Percentiles rank a stretch among this genome's conserved stretches.
phyloP scores from a whole-genome alignment of 2,888 invertebrate species.

The Tipula helvola region DNA sequence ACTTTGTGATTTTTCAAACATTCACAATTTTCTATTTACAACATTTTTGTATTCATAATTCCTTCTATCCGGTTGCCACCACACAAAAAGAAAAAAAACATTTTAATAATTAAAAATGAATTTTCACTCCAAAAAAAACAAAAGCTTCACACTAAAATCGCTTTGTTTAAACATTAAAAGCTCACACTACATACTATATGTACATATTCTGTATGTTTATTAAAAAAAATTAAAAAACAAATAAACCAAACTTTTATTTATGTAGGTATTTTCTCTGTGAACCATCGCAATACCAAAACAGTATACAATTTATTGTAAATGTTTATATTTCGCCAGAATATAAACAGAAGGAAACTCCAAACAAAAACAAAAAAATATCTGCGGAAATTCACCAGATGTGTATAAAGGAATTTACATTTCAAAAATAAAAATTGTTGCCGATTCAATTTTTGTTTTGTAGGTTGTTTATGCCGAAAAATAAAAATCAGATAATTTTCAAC shows the following conservation, averaged over 20 bases:
- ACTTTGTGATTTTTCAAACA: too few relatives aligned
- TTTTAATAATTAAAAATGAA: too few relatives aligned
- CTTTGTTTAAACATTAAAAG: too few relatives aligned
- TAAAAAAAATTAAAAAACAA: too few relatives aligned
- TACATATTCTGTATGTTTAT: too few relatives aligned
- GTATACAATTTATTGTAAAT: neutral
- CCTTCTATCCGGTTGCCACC: too few relatives aligned
- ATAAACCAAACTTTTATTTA: neutral
- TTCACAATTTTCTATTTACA: too few relatives aligned
- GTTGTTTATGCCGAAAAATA: neutral
- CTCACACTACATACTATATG: too few relatives aligned
- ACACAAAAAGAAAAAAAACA: too few relatives aligned
- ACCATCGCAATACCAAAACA: neutral
- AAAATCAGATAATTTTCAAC: neutral
- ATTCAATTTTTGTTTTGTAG: neutral
- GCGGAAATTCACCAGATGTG: neutral
- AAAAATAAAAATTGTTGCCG: neutral
- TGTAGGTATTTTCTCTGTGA: neutral
- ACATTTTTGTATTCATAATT: too few relatives aligned
- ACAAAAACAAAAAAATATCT: neutral
- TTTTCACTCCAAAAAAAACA: too few relatives aligned
- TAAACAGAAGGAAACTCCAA: neutral
- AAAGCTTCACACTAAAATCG: too few relatives aligned
- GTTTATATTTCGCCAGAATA: neutral
- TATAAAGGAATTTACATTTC: neutral